These are phyloP conservation scores for Drosophila pachea DNA, from an alignment of 1,140 invertebrate species.

Conservation along the genomic window DNA sequence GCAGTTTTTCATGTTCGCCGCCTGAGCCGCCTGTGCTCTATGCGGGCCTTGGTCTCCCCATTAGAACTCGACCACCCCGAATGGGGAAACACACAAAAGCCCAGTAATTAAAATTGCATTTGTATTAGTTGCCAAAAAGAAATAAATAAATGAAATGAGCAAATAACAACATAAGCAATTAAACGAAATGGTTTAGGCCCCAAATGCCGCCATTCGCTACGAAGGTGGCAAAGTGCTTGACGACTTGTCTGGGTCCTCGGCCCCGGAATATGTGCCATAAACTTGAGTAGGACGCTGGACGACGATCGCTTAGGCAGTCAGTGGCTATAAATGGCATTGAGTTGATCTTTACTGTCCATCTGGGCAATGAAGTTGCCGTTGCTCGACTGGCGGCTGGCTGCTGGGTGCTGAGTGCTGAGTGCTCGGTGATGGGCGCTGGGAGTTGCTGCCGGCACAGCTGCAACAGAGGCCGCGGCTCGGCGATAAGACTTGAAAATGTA, in stretches of 20 bases:
- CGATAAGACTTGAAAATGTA: slow-evolving; percentile 62
- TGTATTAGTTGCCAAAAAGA: slow-evolving; percentile 29
- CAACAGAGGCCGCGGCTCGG: slow-evolving; percentile 20
- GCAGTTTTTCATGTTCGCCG: slow-evolving; percentile 38
- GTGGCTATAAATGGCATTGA: slow-evolving; percentile 56
- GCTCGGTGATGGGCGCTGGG: too few species aligned
- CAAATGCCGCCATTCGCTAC: slow-evolving; percentile 22
- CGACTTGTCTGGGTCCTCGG: slow-evolving; percentile 2
- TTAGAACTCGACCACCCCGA: slow-evolving; percentile 49
- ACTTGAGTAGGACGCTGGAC: slow-evolving; percentile 25
- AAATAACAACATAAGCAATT: slow-evolving; percentile 26
- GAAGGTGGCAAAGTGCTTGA: slow-evolving; percentile 25
- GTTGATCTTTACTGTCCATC: slow-evolving; percentile 60
- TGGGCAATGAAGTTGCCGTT: slow-evolving; percentile 58
- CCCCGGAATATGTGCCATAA: slow-evolving; percentile 38
- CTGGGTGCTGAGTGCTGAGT: too few species aligned
- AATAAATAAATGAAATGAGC: slow-evolving; percentile 4
- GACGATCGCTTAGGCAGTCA: slow-evolving; percentile 44
- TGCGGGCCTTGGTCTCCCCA: slow-evolving; percentile 49
- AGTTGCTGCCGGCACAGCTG: neutral
- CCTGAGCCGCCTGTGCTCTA: slow-evolving; percentile 17
- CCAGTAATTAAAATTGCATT: slow-evolving; percentile 64
- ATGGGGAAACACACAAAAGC: slow-evolving; percentile 51
- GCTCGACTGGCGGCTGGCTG: too few species aligned
- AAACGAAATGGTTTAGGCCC: slow-evolving; percentile 29